Evolutionary conservation across 2,113 vertebrate genomes (phyloP), one percentile per base, ranked within the genome.

Genomic region (Struthio camelus): DNA sequence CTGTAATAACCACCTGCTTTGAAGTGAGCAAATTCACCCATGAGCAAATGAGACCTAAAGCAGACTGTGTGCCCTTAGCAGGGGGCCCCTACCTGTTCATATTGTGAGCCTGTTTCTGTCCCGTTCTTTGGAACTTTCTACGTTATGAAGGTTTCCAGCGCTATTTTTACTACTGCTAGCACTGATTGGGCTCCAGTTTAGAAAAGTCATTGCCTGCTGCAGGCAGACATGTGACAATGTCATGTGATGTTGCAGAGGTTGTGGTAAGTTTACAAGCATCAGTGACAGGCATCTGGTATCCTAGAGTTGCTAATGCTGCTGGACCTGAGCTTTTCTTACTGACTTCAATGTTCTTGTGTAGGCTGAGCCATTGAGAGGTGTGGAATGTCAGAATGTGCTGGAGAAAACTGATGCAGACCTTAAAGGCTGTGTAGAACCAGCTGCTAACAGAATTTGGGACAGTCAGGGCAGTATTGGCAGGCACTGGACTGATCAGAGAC

Each of bases 121-220:
- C 30, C 2, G 0, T 36, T 44, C 25, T 17, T 66, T 40, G 46
- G 64, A n/a, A 6, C 14, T 42, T 56, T 17, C 25, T 27, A 3
- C 2, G 1, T 23, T 3, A 5, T 24, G 19, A 48, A 76, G 58
- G 20, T 59, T 92, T 85, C 58, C 24, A 32, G 59, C 15, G 1
- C 10, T n/a, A 7, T n/a, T 36, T n/a, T 83, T 0, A 0, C 18
- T 48, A 2, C 2, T 44, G 48, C 50, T 81, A 70, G 88, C 5
- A 8, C 69, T 42, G 16, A 34, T 34, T 56, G 80, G 40, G 3
- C 32, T 81, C 42, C 34, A 23, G 16, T 2, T 2, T 0, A 3
- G 69, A 16, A 14, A 8, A 12, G 53, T 16, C 44, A 6, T 6
- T 2, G 0, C n/a, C 48, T 54, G 64, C 53, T 61, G 78, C 50